Evolutionary conservation across 2,888 invertebrate species (phyloP).

Genomic region (Ctenicera cuprea): DNA sequence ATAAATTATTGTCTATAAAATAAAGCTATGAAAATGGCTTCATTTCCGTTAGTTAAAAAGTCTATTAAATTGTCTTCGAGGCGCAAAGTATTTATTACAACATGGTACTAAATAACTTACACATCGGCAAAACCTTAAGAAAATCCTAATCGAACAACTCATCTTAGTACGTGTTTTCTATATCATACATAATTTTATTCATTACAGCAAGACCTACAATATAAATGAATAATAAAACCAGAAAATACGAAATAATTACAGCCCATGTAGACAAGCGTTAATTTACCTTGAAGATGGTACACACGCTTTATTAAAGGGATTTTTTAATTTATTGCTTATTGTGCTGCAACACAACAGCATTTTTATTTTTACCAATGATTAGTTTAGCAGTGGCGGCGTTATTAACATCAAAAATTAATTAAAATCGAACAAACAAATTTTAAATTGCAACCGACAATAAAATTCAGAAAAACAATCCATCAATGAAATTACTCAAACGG

Average conservation of each 20-base stretch:
- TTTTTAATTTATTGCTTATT: slow-evolving; percentile 43
- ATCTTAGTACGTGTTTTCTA: not conserved
- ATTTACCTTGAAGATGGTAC: slow-evolving; percentile 39
- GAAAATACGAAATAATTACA: slow-evolving; percentile 35
- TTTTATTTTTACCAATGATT: slow-evolving; percentile 26
- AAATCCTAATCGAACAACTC: slow-evolving; percentile 1
- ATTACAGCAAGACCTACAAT: slow-evolving; percentile 11
- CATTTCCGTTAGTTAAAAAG: no score
- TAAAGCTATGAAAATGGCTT: no score
- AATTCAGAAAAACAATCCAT: slow-evolving; percentile 1
- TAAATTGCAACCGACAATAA: not conserved
- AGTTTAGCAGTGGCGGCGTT: slow-evolving; percentile 12
- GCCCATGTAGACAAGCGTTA: slow-evolving; percentile 36
- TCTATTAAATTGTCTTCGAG: no score
- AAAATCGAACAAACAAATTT: slow-evolving; percentile 1
- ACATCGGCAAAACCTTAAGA: no score
- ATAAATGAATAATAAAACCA: slow-evolving; percentile 24
- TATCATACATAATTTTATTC: slow-evolving; percentile 13
- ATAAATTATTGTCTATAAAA: no score
- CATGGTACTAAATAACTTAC: no score
- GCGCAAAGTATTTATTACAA: no score
- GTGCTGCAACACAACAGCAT: slow-evolving; percentile 15
- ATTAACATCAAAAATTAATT: not conserved
- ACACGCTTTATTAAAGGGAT: slow-evolving; percentile 28
- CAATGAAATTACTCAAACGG: not conserved